Evolutionary conservation across 2,888 invertebrate species (phyloP), one percentile per base, ranked within the genome.

Genomic region (Acholoe squamosa): DNA sequence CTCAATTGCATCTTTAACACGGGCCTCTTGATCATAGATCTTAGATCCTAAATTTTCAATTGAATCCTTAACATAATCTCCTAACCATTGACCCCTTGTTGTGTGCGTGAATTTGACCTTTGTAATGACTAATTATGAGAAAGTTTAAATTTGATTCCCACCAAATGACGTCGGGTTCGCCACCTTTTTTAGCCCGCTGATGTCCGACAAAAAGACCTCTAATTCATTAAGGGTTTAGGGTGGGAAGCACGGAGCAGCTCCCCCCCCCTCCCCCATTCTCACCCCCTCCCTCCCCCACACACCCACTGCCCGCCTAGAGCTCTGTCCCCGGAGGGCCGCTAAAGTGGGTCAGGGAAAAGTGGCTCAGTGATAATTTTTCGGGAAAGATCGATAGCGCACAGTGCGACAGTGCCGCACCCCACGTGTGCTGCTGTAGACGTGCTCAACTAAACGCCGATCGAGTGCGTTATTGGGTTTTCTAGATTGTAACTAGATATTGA

Each of bases 311-410:
- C 84, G 19, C 34, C 77, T 34, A 33, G n/a, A 19, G 19, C 77
- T 31, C 77, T 28, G 33, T 43, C 84, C 84, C 34, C 22, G 52
- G 52, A 31, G 80, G 33, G 0, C 33, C 10, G 7, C 34, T n/a
- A 43, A 80, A 80, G 80, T 80, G 33, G 80, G 80, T 43, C 80
- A 80, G 22, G 22, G 80, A 19, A 22, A 80, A 80, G 14, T 80
- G 22, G 80, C 34, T 80, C 80, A 80, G 34, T n/a, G 80, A 22
- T 43, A 80, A 80, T 80, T 80, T 80, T 34, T 43, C 80, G 80
- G 80, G 43, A 43, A 19, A 43, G 34, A 80, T 80, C 80, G n/a
- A 80, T 80, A 76, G 12, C 43, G 80, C 43, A 16, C 80, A 16
- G 16, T 19, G 80, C 25, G 33, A 80, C 80, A 80, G 80, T 14